Conservation (phyloP, 2,113 vertebrate species). For the Erythrolamprus reginae region DNA sequence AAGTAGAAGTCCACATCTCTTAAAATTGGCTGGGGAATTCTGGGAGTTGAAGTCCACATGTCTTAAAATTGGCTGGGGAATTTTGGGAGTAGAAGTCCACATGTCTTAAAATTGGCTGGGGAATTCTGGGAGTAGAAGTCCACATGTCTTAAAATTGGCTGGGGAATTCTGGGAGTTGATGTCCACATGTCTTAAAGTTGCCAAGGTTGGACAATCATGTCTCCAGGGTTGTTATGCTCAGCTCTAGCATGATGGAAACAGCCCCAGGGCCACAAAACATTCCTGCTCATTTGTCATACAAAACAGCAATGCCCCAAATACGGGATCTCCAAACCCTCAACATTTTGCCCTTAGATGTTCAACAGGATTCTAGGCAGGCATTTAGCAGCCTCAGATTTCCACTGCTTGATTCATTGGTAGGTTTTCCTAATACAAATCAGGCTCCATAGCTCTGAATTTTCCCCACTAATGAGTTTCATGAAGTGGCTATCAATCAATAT, state of each 20-base stretch:
- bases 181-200: not conserved
- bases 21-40: not conserved
- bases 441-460: not conserved
- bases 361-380: not conserved
- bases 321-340: not conserved
- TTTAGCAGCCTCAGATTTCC: not conserved
- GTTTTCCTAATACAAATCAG: not conserved
- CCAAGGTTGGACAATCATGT: not conserved
- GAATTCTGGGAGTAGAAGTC: no score
- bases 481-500: not conserved
- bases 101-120: no score
- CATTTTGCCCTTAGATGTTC: not conserved
- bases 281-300: not conserved
- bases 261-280: not conserved
- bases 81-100: no score
- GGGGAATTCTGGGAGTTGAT: not conserved
- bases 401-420: not conserved
- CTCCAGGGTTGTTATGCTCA: not conserved
- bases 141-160: no score
- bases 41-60: no score
- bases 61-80: no score
- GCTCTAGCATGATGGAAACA: not conserved
- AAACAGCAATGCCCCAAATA: not conserved
- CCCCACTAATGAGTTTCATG: not conserved
- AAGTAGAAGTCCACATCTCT: not conserved